Percentiles rank a stretch among this genome's conserved stretches.
Evolutionary conservation across 1,140 invertebrate species (phyloP).

Genomic region (Campoletis sonorensis): DNA sequence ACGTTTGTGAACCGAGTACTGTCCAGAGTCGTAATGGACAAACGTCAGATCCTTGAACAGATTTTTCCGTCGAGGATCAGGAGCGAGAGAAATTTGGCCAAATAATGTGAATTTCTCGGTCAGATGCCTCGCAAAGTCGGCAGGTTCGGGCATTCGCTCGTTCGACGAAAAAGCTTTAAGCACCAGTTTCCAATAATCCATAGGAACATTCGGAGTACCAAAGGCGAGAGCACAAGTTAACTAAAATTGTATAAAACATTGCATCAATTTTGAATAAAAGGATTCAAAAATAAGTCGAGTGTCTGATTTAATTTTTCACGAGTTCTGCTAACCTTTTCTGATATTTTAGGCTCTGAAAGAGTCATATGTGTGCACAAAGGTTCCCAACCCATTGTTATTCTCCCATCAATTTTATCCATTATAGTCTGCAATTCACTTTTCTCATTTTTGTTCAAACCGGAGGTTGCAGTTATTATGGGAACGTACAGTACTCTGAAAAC

Average conservation of each 20-base stretch:
- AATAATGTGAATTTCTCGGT: slow-evolving; percentile 2
- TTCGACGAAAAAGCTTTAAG: slow-evolving; percentile 31
- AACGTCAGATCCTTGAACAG: slow-evolving; percentile 41
- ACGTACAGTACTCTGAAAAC: slow-evolving; percentile 20
- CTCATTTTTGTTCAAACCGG: slow-evolving; percentile 30
- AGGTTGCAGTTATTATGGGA: slow-evolving; percentile 26
- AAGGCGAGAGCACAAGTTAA: slow-evolving; percentile 39
- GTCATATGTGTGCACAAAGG: slow-evolving; percentile 43
- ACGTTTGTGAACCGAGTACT: slow-evolving; percentile 14
- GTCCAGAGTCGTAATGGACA: slow-evolving; percentile 18
- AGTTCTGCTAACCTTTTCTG: slow-evolving; percentile 42
- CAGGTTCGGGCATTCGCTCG: slow-evolving; percentile 4
- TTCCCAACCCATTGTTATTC: slow-evolving; percentile 11
- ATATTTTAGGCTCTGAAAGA: slow-evolving; percentile 25
- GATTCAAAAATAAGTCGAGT: background rate
- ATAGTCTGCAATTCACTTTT: slow-evolving; percentile 29
- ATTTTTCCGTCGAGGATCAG: slow-evolving; percentile 26
- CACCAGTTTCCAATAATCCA: slow-evolving; percentile 40
- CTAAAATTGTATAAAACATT: slow-evolving; percentile 18
- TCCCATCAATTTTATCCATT: slow-evolving; percentile 26
- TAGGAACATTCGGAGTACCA: slow-evolving; percentile 29
- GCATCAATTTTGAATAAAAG: background rate
- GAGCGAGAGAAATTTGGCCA: slow-evolving; percentile 8
- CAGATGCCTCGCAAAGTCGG: background rate
- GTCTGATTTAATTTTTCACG: background rate